Evolutionary conservation across 1,140 invertebrate species (phyloP).

Genomic region (Drosophila dunni): DNA sequence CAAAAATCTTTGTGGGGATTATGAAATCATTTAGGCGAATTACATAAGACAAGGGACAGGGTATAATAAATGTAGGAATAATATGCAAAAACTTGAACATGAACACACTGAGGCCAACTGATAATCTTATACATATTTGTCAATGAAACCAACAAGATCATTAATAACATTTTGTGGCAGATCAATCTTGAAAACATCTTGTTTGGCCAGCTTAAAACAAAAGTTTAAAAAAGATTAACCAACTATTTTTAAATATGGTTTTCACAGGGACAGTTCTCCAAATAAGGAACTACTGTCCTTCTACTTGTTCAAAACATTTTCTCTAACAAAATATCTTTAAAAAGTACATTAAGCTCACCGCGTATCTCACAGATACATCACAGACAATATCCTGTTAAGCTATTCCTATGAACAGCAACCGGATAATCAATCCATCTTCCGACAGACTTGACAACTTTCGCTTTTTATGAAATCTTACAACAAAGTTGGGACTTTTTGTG

Average conservation of each 20-base stretch:
- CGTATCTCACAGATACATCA: neutral
- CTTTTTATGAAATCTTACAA: constrained; percentile 19
- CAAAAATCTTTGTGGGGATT: constrained; percentile 46
- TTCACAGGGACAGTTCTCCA: too few relatives aligned
- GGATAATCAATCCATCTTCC: constrained; percentile 6
- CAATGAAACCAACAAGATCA: constrained; percentile 1
- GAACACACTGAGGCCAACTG: neutral
- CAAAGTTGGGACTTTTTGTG: constrained; percentile 9
- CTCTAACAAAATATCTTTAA: too few relatives aligned
- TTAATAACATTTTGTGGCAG: constrained; percentile 9
- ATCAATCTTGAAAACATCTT: constrained; percentile 6
- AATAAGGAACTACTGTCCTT: too few relatives aligned
- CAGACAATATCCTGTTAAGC: neutral
- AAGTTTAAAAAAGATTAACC: neutral
- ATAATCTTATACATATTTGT: constrained; percentile 22
- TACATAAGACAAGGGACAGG: constrained; percentile 34
- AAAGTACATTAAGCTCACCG: too few relatives aligned
- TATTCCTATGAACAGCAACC: neutral
- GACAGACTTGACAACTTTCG: constrained; percentile 21
- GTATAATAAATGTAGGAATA: constrained; percentile 20
- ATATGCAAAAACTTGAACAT: constrained; percentile 4
- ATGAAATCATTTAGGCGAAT: constrained; percentile 50
- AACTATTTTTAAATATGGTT: too few relatives aligned
- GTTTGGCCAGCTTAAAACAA: neutral
- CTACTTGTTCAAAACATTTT: too few relatives aligned